These are phyloP conservation scores for Pterocles orientalis DNA, from an alignment of 2,113 vertebrate species.

Conservation along the genomic window DNA sequence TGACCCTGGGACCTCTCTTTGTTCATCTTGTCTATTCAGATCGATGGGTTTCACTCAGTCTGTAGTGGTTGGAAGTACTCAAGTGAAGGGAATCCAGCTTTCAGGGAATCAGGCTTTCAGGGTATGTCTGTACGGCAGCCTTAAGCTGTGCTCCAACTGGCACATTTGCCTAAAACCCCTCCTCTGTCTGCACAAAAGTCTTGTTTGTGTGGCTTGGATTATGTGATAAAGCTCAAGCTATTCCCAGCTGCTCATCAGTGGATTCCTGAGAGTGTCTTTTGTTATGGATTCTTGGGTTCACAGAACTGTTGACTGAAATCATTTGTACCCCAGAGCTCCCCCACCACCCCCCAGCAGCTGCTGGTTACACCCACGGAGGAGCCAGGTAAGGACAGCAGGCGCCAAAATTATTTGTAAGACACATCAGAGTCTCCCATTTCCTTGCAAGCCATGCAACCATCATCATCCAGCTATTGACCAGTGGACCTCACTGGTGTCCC, in stretches of 20 bases:
- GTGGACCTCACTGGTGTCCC: not conserved
- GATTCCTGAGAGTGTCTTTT: conserved; percentile 32
- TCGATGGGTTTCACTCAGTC: not conserved
- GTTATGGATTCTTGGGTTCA: conserved; percentile 7
- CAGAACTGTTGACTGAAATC: not conserved
- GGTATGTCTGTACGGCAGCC: not conserved
- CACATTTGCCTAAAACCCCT: not conserved
- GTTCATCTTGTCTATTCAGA: not conserved
- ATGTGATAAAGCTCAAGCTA: conserved; percentile 11
- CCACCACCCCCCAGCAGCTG: not conserved
- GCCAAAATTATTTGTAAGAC: not conserved
- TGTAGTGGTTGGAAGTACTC: not conserved
- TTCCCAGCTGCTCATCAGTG: conserved; percentile 3
- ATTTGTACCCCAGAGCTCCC: not conserved
- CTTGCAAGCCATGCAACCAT: not conserved
- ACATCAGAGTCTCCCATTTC: not conserved
- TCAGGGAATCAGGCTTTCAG: not conserved
- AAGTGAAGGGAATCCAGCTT: not conserved
- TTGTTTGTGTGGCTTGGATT: not conserved
- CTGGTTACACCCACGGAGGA: not conserved
- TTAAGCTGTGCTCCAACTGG: not conserved
- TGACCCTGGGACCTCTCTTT: not conserved
- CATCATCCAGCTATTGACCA: not conserved
- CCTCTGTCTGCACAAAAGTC: not conserved
- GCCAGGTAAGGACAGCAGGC: not conserved